Evolutionary conservation across 1,140 invertebrate species (phyloP), one percentile per base, ranked within the genome.

Genomic region (Phocides pigmalion): DNA sequence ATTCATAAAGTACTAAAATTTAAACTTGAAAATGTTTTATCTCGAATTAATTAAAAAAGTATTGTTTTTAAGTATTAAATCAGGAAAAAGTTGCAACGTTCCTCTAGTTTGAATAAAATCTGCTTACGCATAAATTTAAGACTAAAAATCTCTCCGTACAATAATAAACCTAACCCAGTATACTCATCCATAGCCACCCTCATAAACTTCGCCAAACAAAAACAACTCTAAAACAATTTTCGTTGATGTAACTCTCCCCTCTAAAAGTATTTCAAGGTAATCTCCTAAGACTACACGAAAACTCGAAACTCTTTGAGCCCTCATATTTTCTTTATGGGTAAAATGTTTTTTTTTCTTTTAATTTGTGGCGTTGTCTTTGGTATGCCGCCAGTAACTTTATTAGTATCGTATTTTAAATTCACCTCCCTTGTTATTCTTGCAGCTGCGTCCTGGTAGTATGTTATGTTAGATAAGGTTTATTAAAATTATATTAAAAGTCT

Each of bases 251-350:
- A 71, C 68, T 66, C 74, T 70, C 74, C 76, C 77, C 72, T 80
- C 71, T 78, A 68, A 84, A 89, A 84, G 79, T 82, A 82, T 86
- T 87, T 81, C 73, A 82, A 83, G 72, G 80, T 90, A 87, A 88
- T 90, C 84, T 82, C 74, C 77, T 78, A 77, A 85, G 84, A 87
- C 80, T 85, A 80, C 77, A 82, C 73, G 79, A 82, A 83, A 86
- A 84, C 76, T 79, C 68, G 58, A 80, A 87, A 83, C 75, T 81
- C 79, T 80, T 87, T 86, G 82, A 83, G 76, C 67, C 74, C 64
- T 70, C 74, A 77, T 82, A 79, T 83, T 86, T 88, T 79, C 75
- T 85, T 85, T 85, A 77, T 73, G 77, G 64, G 62, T 62, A 68
- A 58, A 63, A 68, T 51, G 11, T 66, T 69, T 67, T 64, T 74